phyloP scores from a whole-genome alignment of 2,113 vertebrate species.

The Apteryx mantelli region DNA sequence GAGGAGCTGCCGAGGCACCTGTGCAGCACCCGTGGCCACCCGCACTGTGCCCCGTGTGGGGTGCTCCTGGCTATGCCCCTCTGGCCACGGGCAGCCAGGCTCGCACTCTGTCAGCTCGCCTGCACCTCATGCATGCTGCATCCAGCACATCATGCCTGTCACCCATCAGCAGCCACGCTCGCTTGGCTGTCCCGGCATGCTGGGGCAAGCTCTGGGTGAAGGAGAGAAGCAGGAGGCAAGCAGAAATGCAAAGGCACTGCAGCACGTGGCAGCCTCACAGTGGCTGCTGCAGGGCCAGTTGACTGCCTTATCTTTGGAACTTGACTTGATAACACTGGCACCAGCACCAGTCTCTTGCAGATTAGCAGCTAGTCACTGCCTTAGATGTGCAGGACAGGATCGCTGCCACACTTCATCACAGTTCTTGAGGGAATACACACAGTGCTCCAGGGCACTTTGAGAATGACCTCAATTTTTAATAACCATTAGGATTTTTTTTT shows the following conservation, averaged over 20 bases:
- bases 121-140: fast-evolving
- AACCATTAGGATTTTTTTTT: neutral
- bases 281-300: neutral
- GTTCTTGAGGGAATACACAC: conserved; percentile 1
- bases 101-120: neutral
- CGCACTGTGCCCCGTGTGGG: fast-evolving
- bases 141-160: fast-evolving
- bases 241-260: neutral
- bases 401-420: neutral
- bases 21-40: neutral
- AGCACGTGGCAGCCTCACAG: neutral
- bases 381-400: conserved; percentile 47
- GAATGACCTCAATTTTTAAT: conserved; percentile 47
- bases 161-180: neutral
- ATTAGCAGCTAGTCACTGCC: neutral
- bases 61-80: neutral
- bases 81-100: neutral
- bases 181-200: fast-evolving
- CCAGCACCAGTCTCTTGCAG: neutral
- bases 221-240: neutral
- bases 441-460: neutral
- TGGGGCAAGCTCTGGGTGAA: neutral
- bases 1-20: neutral
- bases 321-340: conserved; percentile 52
- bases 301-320: conserved; percentile 30